Evolutionary conservation across 2,797 vertebrate genomes (phyloP).

Genomic region (Acropternis orthonyx): DNA sequence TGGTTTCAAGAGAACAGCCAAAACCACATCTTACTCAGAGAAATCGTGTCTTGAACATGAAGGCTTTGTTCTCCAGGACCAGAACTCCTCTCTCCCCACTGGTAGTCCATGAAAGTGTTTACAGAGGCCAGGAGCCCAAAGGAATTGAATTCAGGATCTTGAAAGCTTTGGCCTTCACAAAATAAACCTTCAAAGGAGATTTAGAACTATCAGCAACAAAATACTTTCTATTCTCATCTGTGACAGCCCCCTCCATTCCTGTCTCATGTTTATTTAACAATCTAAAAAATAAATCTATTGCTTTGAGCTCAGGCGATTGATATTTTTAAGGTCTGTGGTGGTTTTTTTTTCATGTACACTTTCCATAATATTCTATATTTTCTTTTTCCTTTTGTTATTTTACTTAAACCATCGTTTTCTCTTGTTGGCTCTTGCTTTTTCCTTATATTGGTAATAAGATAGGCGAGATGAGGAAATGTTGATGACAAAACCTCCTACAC

Average conservation of each 20-base stretch:
- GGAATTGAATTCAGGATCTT: slow-evolving; percentile 61
- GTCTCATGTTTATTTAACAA: slow-evolving; percentile 38
- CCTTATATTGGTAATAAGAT: not conserved
- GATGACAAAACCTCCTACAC: not conserved
- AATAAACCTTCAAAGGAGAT: slow-evolving; percentile 64
- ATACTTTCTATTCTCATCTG: slow-evolving; percentile 57
- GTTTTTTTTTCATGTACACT: not conserved
- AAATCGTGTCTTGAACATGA: slow-evolving; percentile 71
- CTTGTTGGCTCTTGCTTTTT: not conserved
- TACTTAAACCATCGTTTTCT: not conserved
- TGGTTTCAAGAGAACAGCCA: slow-evolving; percentile 74
- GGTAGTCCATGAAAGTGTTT: slow-evolving; percentile 64
- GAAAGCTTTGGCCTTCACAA: slow-evolving; percentile 50
- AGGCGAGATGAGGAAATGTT: not conserved
- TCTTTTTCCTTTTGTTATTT: slow-evolving; percentile 30
- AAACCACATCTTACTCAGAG: slow-evolving; percentile 77
- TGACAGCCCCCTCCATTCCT: not conserved
- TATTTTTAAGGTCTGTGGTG: slow-evolving; percentile 25
- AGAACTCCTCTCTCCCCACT: slow-evolving; percentile 48
- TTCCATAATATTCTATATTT: slow-evolving; percentile 42
- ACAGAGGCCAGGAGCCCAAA: slow-evolving; percentile 73
- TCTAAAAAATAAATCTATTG: slow-evolving; percentile 54
- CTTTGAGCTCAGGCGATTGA: slow-evolving; percentile 19
- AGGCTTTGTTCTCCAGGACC: slow-evolving; percentile 59
- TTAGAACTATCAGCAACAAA: slow-evolving; percentile 52